Conservation (phyloP, 2,797 vertebrate genomes). For the Emys orbicularis region DNA sequence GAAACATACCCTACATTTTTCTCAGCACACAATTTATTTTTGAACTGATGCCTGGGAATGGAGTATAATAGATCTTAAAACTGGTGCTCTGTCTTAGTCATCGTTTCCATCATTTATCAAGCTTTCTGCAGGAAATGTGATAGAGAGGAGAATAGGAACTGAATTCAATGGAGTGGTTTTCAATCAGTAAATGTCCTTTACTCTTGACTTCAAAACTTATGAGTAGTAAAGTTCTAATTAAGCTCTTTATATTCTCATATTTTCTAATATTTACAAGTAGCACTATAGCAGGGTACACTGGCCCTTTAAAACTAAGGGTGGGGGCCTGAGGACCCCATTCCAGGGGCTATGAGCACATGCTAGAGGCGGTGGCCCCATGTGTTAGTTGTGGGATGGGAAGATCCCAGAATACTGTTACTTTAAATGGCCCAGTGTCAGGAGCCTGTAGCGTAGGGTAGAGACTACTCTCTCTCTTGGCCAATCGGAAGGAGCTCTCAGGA, state of each 20-base stretch:
- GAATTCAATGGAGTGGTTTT: not conserved
- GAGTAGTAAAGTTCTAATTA: not conserved
- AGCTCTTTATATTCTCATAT: not conserved
- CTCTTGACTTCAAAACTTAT: constrained; percentile 15
- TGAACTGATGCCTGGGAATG: constrained; percentile 68
- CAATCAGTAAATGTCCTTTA: not conserved
- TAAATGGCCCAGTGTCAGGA: not conserved
- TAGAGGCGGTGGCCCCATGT: not conserved
- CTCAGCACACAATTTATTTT: constrained; percentile 73
- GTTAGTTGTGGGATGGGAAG: not conserved
- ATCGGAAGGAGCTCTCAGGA: not conserved
- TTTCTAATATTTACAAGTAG: not conserved
- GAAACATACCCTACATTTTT: constrained; percentile 65
- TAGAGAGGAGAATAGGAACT: constrained; percentile 42
- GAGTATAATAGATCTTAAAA: constrained; percentile 58
- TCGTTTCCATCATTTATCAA: constrained; percentile 68
- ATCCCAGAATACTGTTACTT: not conserved
- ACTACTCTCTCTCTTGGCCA: not conserved
- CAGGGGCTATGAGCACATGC: not conserved
- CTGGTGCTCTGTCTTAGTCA: constrained; percentile 44
- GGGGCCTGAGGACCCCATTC: not conserved
- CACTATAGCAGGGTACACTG: not conserved
- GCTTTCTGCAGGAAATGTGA: constrained; percentile 42
- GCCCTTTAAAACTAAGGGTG: not conserved
- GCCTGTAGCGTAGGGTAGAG: not conserved